Percentiles rank a stretch among this genome's conserved stretches.
Evolutionary conservation across 2,888 invertebrate genomes (phyloP).

Genomic region (Clusia tigrina): DNA sequence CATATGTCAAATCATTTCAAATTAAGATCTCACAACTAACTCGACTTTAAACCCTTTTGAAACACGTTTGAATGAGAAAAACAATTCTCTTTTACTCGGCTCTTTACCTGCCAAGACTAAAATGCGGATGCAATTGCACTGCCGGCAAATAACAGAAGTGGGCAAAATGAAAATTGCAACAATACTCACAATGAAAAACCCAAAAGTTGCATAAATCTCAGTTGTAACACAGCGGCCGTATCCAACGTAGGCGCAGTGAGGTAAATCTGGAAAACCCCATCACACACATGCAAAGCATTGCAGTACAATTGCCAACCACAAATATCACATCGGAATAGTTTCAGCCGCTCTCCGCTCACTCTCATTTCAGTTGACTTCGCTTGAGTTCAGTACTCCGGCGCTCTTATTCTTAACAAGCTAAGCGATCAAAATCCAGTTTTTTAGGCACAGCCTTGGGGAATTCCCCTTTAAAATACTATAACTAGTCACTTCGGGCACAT

Average conservation of each 20-base stretch:
- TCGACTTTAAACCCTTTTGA: too few relatives aligned
- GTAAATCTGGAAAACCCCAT: constrained; percentile 20
- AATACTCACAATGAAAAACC: not conserved
- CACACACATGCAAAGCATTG: too few relatives aligned
- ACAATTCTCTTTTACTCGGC: too few relatives aligned
- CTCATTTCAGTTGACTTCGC: not conserved
- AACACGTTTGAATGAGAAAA: too few relatives aligned
- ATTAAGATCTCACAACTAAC: too few relatives aligned
- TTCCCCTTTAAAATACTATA: too few relatives aligned
- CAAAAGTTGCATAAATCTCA: not conserved
- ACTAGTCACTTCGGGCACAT: not conserved
- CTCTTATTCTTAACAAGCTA: constrained; percentile 4
- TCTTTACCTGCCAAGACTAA: too few relatives aligned
- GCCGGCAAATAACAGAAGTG: too few relatives aligned
- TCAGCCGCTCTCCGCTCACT: not conserved
- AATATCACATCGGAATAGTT: not conserved
- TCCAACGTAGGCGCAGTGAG: not conserved
- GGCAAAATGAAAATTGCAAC: too few relatives aligned
- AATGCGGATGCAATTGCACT: too few relatives aligned
- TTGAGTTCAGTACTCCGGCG: not conserved
- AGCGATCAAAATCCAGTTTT: not conserved
- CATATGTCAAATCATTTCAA: too few relatives aligned
- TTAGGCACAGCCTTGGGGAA: constrained; percentile 21
- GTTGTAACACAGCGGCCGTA: not conserved
- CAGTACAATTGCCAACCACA: not conserved